phyloP scores from a whole-genome alignment of 2,797 vertebrate genomes.

The Distichodus sexfasciatus region DNA sequence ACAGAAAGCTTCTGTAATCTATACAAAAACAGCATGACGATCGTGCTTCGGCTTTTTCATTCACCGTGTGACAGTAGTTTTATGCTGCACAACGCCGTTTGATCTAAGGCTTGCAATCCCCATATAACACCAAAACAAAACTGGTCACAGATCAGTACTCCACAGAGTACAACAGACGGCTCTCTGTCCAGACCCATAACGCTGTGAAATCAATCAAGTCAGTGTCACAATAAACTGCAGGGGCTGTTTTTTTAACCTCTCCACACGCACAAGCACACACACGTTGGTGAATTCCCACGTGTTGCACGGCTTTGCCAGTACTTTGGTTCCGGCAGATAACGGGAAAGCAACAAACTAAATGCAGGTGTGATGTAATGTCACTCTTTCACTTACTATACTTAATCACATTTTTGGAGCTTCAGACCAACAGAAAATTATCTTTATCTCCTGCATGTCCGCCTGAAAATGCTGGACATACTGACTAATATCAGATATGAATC shows the following conservation, averaged over 20 bases:
- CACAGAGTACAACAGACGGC: slow-evolving; percentile 40
- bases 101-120: neutral
- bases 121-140: neutral
- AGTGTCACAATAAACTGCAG: slow-evolving; percentile 28
- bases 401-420: no score
- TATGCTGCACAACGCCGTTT: neutral
- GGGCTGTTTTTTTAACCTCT: neutral
- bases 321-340: neutral
- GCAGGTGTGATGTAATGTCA: neutral
- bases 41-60: neutral
- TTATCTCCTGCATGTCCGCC: no score
- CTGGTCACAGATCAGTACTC: slow-evolving; percentile 2
- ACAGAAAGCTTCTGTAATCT: neutral
- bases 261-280: no score
- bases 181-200: slow-evolving; percentile 53
- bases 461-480: no score
- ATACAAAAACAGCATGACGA: neutral
- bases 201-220: slow-evolving; percentile 57
- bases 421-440: no score
- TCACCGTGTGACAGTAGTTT: neutral
- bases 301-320: neutral
- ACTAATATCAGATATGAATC: no score
- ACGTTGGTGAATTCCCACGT: neutral
- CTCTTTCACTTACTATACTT: slow-evolving; percentile 23
- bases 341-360: neutral